Percentiles rank a stretch among this genome's conserved stretches.
These are phyloP conservation scores for Euspilapteryx auroguttella DNA, from an alignment of 2,888 invertebrate species.

Conservation along the genomic window DNA sequence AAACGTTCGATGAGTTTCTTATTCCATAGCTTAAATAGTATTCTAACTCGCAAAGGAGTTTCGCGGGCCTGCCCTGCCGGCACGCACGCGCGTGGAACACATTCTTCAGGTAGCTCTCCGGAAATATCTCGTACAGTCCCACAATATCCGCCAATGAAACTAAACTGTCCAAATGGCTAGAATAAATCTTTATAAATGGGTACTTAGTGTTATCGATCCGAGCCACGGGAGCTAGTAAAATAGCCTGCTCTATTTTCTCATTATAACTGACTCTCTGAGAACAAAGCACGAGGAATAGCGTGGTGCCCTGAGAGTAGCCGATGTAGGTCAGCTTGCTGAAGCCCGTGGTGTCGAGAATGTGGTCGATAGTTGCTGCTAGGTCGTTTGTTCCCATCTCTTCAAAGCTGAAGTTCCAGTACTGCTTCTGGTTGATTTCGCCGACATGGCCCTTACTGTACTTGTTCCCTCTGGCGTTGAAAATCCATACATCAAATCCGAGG, in stretches of 20 bases:
- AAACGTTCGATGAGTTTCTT: slow-evolving; percentile 21
- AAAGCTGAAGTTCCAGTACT: slow-evolving; percentile 39
- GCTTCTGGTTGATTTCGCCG: slow-evolving; percentile 17
- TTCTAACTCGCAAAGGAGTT: slow-evolving; percentile 27
- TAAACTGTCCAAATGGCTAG: slow-evolving; percentile 16
- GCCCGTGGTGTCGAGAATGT: slow-evolving; percentile 21
- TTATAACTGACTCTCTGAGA: slow-evolving; percentile 34
- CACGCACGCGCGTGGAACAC: slow-evolving; percentile 26
- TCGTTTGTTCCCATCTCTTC: slow-evolving; percentile 44
- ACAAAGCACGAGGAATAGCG: slow-evolving; percentile 35
- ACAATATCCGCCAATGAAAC: slow-evolving; percentile 15
- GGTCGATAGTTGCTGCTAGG: slow-evolving; percentile 34
- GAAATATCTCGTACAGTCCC: slow-evolving; percentile 28
- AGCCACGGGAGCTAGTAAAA: slow-evolving; percentile 38
- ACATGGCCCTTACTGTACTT: slow-evolving; percentile 33
- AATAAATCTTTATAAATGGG: slow-evolving; percentile 23
- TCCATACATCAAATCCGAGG: slow-evolving; percentile 37
- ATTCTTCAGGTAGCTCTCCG: slow-evolving; percentile 18
- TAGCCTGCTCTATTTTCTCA: slow-evolving; percentile 29
- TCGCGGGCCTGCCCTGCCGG: slow-evolving; percentile 15
- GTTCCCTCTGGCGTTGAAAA: slow-evolving; percentile 39
- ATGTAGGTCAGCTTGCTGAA: slow-evolving; percentile 26
- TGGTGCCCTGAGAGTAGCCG: slow-evolving; percentile 45
- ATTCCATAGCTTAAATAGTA: slow-evolving; percentile 28
- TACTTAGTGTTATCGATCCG: slow-evolving; percentile 22